Evolutionary conservation across 2,113 vertebrate species (phyloP).

Genomic region (Saguinus imperator): DNA sequence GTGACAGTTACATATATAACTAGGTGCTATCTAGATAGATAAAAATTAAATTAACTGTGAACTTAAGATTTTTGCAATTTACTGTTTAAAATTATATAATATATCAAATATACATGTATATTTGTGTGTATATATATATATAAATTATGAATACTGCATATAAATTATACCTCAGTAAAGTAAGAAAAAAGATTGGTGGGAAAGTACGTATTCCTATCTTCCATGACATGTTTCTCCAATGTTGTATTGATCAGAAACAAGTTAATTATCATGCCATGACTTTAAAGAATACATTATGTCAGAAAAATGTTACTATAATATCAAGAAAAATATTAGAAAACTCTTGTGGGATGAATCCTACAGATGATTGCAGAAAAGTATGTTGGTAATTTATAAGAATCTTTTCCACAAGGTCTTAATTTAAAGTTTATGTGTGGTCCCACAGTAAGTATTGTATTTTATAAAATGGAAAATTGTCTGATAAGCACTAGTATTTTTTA

Average conservation of each 20-base stretch:
- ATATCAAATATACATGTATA: neutral
- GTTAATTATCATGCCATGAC: neutral
- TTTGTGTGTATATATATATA: neutral
- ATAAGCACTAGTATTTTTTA: constrained; percentile 52
- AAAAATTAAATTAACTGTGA: neutral
- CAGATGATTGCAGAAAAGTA: constrained; percentile 29
- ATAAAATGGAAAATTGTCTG: constrained; percentile 11
- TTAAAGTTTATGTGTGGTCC: constrained; percentile 58
- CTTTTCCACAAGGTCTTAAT: constrained; percentile 37
- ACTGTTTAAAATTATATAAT: neutral
- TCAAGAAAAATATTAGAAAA: constrained; percentile 40
- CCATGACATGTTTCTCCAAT: neutral
- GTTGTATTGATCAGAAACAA: constrained; percentile 29
- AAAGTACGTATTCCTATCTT: constrained; percentile 1
- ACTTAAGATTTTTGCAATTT: neutral
- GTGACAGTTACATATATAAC: neutral
- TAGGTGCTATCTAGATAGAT: neutral
- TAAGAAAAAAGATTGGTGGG: constrained; percentile 6
- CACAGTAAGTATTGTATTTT: constrained; percentile 21
- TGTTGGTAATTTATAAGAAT: constrained; percentile 52
- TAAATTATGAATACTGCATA: neutral
- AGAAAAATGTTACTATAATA: neutral
- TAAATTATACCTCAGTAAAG: neutral
- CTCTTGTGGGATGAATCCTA: constrained; percentile 18
- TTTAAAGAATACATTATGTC: constrained; percentile 15